Base-by-base conservation (phyloP, 2,797 vertebrate species). In the Knipowitschia caucasica region DNA sequence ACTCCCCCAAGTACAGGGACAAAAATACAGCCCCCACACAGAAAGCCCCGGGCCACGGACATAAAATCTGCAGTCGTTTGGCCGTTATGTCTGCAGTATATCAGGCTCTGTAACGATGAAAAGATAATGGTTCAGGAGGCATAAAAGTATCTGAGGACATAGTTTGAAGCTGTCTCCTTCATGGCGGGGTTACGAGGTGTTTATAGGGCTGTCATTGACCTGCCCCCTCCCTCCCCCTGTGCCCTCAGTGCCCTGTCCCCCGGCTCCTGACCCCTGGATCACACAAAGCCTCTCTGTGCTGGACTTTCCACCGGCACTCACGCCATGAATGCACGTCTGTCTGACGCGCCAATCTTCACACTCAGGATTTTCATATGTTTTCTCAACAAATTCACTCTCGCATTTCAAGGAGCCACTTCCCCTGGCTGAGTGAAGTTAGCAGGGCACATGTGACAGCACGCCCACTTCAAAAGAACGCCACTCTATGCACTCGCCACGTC, bases 231-330 rank as follows among this genome's bases (percentile, higher is more conserved):
- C 20, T 11, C 21, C 39, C 39, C 4, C 17, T 0, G 17, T 21
- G 44, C 29, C 44, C 43, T 20, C 43, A n/a, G n/a, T 20, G 43
- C 27, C 27, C 44, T n/a, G n/a, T n/a, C 27, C 44, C 26, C 26
- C n/a, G 20, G 44, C 17, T n/a, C n/a, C n/a, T n/a, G 26, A 30
- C 27, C 29, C 30, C 29, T 3, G 44, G 17, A 9, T 17, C 30
- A 2, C 6, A 49, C 46, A 49, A 49, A 49, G 46, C 11, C 9
- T 3, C 12, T 11, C 30, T 49, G 46, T 49, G 12, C 46, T 9
- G 15, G 15, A 11, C 4, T 46, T 46, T 46, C 44, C 29, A n/a
- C 18, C 15, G 27, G 5, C 17, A 3, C 1, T 3, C 1, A 27
- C 2, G 18, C 3, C 7, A 34, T 49, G 46, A 49, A 49, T 33